These are phyloP conservation scores for Bombus huntii DNA, from an alignment of 1,140 invertebrate genomes.

Conservation along the genomic window DNA sequence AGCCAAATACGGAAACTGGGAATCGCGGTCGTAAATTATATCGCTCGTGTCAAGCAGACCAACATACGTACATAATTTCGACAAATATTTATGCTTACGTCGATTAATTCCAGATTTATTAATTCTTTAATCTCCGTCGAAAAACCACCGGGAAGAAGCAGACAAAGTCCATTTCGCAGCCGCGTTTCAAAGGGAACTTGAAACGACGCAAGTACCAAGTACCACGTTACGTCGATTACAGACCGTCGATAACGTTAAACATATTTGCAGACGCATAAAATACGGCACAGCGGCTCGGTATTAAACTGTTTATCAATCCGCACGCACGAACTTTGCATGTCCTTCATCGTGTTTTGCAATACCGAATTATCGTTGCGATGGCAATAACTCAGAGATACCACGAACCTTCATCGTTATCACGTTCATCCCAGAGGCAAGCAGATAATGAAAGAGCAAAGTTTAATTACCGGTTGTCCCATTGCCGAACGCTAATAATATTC, in stretches of 20 bases:
- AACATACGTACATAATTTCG: neutral
- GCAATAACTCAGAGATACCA: constrained; percentile 17
- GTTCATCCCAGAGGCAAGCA: constrained; percentile 27
- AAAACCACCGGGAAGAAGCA: too few relatives aligned
- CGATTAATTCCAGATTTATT: neutral
- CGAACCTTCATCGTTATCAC: constrained; percentile 29
- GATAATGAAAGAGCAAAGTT: constrained; percentile 43
- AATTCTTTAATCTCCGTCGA: neutral
- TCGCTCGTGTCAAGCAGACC: neutral
- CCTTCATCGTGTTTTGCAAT: neutral
- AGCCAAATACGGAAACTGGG: too few relatives aligned
- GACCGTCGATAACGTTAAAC: constrained; percentile 24
- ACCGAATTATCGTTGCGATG: constrained; percentile 43
- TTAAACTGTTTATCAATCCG: constrained; percentile 36
- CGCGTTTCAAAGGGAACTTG: too few relatives aligned
- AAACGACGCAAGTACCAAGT: neutral
- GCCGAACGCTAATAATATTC: constrained; percentile 11
- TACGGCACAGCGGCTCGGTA: neutral
- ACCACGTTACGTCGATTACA: too few relatives aligned
- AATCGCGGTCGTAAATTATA: neutral
- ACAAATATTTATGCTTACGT: neutral
- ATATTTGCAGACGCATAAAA: constrained; percentile 4
- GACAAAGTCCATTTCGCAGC: too few relatives aligned
- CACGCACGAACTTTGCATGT: neutral
- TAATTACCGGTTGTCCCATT: constrained; percentile 45